phyloP scores from a whole-genome alignment of 92 coral and sea anemone genomes.

The Anthopleura xanthogrammica region DNA sequence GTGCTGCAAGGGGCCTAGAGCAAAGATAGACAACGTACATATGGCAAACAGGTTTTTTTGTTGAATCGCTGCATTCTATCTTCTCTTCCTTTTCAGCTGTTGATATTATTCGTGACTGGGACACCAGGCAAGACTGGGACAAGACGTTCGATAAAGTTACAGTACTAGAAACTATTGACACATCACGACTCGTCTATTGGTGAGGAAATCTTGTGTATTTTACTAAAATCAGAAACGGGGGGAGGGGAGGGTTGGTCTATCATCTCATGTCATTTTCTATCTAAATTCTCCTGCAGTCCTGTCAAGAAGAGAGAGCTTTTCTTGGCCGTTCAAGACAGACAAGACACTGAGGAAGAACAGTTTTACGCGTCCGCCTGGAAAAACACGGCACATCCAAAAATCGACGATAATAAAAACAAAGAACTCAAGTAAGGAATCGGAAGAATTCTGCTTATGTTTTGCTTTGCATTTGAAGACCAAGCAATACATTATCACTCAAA shows the following conservation, averaged over 20 bases:
- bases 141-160: constrained; percentile 73
- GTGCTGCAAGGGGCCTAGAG: no score
- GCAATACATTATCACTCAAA: no score
- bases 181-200: constrained; percentile 40
- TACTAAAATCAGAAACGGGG: no score
- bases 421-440: constrained; percentile 31
- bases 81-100: constrained; percentile 50
- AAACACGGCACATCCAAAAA: constrained; percentile 67
- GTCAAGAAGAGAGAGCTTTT: constrained; percentile 66
- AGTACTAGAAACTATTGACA: constrained; percentile 76
- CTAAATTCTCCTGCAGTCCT: constrained; percentile 17
- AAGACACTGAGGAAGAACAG: constrained; percentile 57
- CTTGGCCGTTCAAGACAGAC: constrained; percentile 71
- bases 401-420: constrained; percentile 28
- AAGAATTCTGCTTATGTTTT: no score
- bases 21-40: no score
- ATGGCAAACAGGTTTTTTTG: no score
- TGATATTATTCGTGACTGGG: constrained; percentile 78
- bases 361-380: constrained; percentile 79
- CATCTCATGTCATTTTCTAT: neutral
- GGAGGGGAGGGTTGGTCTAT: no score
- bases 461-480: no score
- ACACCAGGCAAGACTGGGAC: constrained; percentile 87
- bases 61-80: no score
- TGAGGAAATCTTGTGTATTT: neutral